phyloP scores from a whole-genome alignment of 2,113 vertebrate species.

The Shinisaurus crocodilurus region DNA sequence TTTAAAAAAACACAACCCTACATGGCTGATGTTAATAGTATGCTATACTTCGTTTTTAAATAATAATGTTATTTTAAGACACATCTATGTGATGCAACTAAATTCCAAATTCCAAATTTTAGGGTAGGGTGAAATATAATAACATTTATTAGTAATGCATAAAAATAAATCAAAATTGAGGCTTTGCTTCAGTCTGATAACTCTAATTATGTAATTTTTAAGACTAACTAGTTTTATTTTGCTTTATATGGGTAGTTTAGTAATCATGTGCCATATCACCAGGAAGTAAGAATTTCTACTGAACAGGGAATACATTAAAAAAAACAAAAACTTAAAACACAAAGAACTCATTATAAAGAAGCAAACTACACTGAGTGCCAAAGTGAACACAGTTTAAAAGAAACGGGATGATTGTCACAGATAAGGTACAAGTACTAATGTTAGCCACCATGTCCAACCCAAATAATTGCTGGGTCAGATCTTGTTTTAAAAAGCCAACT shows the following conservation, averaged over 20 bases:
- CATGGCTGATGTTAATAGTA: neutral
- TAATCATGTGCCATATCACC: conserved; percentile 2
- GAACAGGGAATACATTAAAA: conserved; percentile 32
- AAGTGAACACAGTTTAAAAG: neutral
- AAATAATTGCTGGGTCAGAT: neutral
- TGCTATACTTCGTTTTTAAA: neutral
- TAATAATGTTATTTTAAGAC: neutral
- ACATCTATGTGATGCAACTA: too few relatives aligned
- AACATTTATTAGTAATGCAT: neutral
- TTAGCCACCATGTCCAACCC: neutral
- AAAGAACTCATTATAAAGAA: neutral
- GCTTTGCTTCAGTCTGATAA: neutral
- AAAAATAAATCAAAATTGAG: neutral
- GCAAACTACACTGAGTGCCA: neutral
- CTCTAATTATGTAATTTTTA: neutral
- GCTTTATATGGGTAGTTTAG: neutral
- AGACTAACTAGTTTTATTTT: neutral
- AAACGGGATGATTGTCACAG: neutral
- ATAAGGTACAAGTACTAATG: neutral
- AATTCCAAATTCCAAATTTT: neutral
- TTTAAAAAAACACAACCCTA: neutral
- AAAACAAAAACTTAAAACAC: neutral
- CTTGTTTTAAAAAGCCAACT: neutral
- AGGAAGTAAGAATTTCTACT: neutral
- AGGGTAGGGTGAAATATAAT: neutral